phyloP scores from a whole-genome alignment of 2,888 invertebrate species.

The Xestia rhomboidea region DNA sequence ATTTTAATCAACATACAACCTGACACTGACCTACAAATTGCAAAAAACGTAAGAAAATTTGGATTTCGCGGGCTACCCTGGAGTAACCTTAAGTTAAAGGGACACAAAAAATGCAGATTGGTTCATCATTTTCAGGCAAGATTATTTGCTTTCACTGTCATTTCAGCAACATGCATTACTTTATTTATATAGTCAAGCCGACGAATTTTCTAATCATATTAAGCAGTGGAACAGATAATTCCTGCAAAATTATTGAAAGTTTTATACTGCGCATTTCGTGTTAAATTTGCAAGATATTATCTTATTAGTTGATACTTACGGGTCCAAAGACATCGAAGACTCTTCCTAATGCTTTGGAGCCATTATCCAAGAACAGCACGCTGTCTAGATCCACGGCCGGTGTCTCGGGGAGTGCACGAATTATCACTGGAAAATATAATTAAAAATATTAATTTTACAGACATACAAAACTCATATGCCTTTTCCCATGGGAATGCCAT shows the following conservation, averaged over 20 bases:
- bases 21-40: no score
- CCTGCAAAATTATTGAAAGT: neutral
- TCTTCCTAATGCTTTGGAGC: slow-evolving; percentile 93
- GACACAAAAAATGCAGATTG: neutral
- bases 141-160: no score
- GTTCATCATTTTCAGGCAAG: neutral
- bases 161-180: no score
- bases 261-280: neutral
- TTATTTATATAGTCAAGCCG: no score
- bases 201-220: neutral
- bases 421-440: slow-evolving; percentile 91
- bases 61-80: no score
- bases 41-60: no score
- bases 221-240: neutral
- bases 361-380: slow-evolving; percentile 95
- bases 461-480: neutral
- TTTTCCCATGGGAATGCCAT: neutral
- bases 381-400: slow-evolving; percentile 96
- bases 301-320: slow-evolving; percentile 74
- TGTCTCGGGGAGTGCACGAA: slow-evolving; percentile 93
- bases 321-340: slow-evolving; percentile 98
- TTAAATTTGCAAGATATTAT: neutral
- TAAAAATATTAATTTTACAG: neutral
- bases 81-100: no score
- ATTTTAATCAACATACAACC: no score